Base-by-base conservation (phyloP, 2,113 vertebrate genomes). In the Suricata suricatta region DNA sequence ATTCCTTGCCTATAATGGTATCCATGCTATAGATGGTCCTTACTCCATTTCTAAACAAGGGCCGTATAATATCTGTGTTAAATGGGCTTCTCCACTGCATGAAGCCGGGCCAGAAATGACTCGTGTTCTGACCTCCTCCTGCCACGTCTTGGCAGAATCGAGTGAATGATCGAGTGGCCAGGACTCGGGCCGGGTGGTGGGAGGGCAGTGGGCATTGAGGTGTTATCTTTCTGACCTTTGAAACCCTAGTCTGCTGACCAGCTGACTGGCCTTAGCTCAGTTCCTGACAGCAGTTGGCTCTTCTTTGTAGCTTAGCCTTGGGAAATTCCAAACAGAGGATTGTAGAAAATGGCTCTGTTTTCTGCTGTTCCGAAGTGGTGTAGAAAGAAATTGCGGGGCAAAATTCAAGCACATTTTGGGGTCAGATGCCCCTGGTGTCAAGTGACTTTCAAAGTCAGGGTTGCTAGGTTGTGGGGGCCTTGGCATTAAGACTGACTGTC, bases 191-290 rank as follows among this genome's bases (percentile, higher is more conserved):
- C 29, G 57, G 68, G 21, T 8, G 2, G n/a, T 41, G 93, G 74
- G 96, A 89, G 89, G 79, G 80, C 88, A 91, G 92, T 15, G 89
- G 95, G 86, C 76, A 79, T 91, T 76, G 95, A 50, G 92, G 88
- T 6, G 47, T 96, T 95, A 95, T 97, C 95, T 97, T 98, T 97
- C 94, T 98, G 98, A 98, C 97, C 97, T 98, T 98, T 96, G 94
- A 93, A 98, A 93, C 86, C 93, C 88, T 92, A 96, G 84, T 83
- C 96, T 97, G 88, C 96, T 98, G 97, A 93, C 96, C 86, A 81
- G 95, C 96, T 98, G 95, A 91, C 91, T 96, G 93, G 92, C 93
- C 97, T 98, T 97, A 66, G 47, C 94, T 68, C 92, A 87, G 81
- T 95, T 97, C 93, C 98, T 97, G 96, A 95, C 88, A 90, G 87